Base-by-base conservation (phyloP, 2,797 vertebrate genomes). In the Sparidentex hasta region DNA sequence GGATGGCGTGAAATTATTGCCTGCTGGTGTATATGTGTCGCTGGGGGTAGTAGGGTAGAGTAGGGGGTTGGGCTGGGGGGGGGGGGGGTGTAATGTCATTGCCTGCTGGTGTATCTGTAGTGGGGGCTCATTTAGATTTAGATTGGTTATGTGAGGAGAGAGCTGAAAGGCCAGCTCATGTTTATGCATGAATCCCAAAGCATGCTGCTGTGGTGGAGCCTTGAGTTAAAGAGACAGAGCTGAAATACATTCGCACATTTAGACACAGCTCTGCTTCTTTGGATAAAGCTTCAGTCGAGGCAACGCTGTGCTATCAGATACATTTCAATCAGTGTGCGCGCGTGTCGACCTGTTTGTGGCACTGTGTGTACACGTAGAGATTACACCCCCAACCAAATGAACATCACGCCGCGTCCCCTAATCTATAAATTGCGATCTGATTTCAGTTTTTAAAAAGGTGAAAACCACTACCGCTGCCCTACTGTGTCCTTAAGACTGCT, bases 81-180 rank as follows among this genome's bases (percentile, higher is more conserved):
- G 81, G 81, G 85, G 81, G 83, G 91, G 88, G 88, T 84, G 90
- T 94, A 95, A 93, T 94, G 93, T 95, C 93, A 95, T 93, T 94
- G 93, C 93, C 92, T 94, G 93, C 94, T 95, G 93, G 93, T 93
- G 90, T 93, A 94, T 94, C 92, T 93, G 92, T 94, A 93, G 93
- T 93, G 92, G 93, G 91, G 92, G 93, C 94, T 94, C 94, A 94
- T 95, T 95, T 95, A 94, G 94, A 94, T 94, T 95, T 95, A 95
- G 94, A 94, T 95, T 95, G 94, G 94, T 94, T 95, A 93, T 94
- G 94, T 94, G 94, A 94, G 93, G 93, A 94, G 94, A 88, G 94
- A 93, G 90, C 94, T 94, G 94, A 94, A 94, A 94, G 93, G 94
- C 94, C 94, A 94, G 92, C 93, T 94, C 92, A 95, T 94, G 94